phyloP scores from a whole-genome alignment of 2,888 invertebrate genomes.

The Andricus quercusramuli region DNA sequence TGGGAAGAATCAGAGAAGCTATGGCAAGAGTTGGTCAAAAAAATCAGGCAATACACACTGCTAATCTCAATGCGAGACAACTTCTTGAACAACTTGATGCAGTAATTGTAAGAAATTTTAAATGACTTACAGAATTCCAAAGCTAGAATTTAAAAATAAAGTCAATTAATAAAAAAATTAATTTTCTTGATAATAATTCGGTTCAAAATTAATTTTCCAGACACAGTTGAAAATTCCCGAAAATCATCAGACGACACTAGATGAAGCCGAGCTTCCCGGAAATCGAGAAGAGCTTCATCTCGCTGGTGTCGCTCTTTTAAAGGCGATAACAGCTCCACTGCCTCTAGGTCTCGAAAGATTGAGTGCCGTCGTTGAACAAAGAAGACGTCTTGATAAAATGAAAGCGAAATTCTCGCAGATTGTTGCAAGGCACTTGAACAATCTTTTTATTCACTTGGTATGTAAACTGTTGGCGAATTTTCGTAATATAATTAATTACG shows the following conservation, averaged over 20 bases:
- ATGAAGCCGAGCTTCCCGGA: constrained; percentile 86
- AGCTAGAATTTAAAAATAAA: neutral
- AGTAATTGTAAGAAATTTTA: constrained; percentile 83
- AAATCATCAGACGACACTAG: constrained; percentile 84
- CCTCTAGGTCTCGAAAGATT: constrained; percentile 78
- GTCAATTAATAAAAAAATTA: neutral
- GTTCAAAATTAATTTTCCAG: constrained; percentile 73
- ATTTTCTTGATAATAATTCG: constrained; percentile 19
- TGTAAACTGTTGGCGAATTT: neutral
- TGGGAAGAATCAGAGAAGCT: constrained; percentile 91
- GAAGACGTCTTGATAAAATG: constrained; percentile 87
- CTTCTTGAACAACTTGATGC: constrained; percentile 89
- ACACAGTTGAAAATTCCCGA: constrained; percentile 86
- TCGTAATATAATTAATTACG: no score
- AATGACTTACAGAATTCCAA: neutral
- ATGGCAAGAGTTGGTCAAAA: constrained; percentile 96
- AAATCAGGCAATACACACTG: constrained; percentile 91
- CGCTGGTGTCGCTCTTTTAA: constrained; percentile 87
- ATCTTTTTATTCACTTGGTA: constrained; percentile 95
- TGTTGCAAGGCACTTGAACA: constrained; percentile 94
- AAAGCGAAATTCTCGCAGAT: constrained; percentile 90
- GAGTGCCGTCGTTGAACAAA: constrained; percentile 90
- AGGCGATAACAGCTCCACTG: constrained; percentile 82
- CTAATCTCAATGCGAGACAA: constrained; percentile 91
- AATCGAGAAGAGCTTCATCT: constrained; percentile 83